Conservation (phyloP, 2,888 invertebrate species). For the Cylloceria caligata region DNA sequence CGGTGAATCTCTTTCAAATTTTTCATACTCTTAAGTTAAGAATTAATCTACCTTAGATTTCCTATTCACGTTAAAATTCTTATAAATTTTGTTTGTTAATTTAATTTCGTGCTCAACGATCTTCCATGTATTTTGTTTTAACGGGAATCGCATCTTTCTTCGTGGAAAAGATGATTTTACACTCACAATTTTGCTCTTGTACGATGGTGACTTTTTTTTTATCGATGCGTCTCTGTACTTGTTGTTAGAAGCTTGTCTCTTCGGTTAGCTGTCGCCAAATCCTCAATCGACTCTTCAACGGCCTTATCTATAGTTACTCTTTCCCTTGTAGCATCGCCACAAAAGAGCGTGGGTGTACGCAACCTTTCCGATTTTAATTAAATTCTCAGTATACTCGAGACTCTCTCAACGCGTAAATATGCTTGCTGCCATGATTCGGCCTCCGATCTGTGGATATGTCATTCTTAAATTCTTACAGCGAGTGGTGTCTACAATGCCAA, state of each 20-base stretch:
- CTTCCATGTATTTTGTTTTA: too few relatives aligned
- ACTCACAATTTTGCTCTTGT: neutral
- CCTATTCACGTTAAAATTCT: too few relatives aligned
- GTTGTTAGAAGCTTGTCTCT: neutral
- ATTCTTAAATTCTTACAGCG: neutral
- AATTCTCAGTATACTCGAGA: slow-evolving; percentile 2
- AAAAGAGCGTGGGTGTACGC: neutral
- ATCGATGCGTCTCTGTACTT: neutral
- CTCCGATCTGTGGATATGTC: neutral
- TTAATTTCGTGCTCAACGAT: too few relatives aligned
- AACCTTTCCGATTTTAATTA: slow-evolving; percentile 6
- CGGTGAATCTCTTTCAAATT: too few relatives aligned
- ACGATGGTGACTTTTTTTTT: neutral
- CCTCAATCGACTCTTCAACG: neutral
- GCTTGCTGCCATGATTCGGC: slow-evolving; percentile 12
- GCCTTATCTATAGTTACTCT: neutral
- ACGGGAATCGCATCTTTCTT: too few relatives aligned
- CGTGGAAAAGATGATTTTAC: neutral
- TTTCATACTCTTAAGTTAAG: too few relatives aligned
- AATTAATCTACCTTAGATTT: too few relatives aligned
- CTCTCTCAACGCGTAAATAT: neutral
- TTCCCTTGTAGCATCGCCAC: neutral
- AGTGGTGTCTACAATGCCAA: neutral
- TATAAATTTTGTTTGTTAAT: too few relatives aligned
- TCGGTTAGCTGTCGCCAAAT: neutral